These are phyloP conservation scores for Mustela lutreola DNA, from an alignment of 2,113 vertebrate genomes.

Conservation along the genomic window DNA sequence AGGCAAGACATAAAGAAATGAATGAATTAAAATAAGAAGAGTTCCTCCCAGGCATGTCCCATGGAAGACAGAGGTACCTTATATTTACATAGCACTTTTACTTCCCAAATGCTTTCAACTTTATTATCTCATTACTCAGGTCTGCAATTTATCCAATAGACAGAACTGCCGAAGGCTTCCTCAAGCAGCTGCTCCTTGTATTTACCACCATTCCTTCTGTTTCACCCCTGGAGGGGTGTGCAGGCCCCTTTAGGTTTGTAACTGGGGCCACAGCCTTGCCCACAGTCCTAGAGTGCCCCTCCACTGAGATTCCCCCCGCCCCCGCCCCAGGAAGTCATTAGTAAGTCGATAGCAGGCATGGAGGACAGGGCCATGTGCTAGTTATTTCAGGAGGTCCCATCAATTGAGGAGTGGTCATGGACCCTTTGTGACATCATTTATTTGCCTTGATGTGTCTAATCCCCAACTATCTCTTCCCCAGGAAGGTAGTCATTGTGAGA, in stretches of 20 bases:
- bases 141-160: neutral
- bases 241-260: neutral
- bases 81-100: constrained; percentile 41
- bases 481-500: neutral
- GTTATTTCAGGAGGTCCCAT: neutral
- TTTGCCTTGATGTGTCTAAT: neutral
- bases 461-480: neutral
- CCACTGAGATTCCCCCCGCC: no score
- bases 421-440: neutral
- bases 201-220: neutral
- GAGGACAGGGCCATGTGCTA: neutral
- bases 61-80: constrained; percentile 29
- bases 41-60: neutral
- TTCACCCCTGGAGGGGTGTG: neutral
- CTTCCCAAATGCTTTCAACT: constrained; percentile 17
- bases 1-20: constrained; percentile 45
- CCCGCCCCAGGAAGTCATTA: neutral
- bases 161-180: neutral
- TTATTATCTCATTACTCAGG: constrained; percentile 57
- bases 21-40: constrained; percentile 57
- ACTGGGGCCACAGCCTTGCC: neutral
- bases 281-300: accelerated
- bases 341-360: accelerated
- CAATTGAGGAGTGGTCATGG: neutral
- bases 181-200: neutral